phyloP scores from a whole-genome alignment of 2,113 vertebrate genomes.

The Platysteira castanea region DNA sequence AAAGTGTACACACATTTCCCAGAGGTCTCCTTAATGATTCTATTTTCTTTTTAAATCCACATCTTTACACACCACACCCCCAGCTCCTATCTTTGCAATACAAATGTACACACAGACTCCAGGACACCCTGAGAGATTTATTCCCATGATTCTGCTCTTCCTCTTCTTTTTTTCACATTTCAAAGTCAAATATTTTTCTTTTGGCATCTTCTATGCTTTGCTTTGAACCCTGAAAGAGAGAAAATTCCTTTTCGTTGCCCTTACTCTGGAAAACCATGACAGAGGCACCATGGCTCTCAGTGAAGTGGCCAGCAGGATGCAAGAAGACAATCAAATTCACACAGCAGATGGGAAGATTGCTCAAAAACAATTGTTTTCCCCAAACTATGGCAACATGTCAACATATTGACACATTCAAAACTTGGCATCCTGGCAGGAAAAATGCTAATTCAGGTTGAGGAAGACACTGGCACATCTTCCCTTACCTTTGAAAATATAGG shows the following conservation, averaged over 20 bases:
- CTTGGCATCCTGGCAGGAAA: not conserved
- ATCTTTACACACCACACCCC: not conserved
- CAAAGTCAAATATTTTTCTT: slow-evolving; percentile 44
- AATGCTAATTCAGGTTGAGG: not conserved
- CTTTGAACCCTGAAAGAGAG: not conserved
- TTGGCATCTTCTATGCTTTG: not conserved
- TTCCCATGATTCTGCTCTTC: not conserved
- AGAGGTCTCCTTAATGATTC: slow-evolving; percentile 15
- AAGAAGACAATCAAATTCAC: not conserved
- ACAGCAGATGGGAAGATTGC: not conserved
- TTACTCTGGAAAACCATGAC: not conserved
- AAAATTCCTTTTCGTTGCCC: not conserved
- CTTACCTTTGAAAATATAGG: not conserved
- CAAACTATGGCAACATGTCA: not conserved
- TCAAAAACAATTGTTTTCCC: not conserved
- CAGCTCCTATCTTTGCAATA: not conserved
- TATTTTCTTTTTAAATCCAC: slow-evolving; percentile 28
- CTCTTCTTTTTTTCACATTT: not conserved
- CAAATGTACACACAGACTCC: not conserved
- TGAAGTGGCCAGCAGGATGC: not conserved
- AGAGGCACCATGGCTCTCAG: not conserved
- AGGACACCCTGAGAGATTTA: not conserved
- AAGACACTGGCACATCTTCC: not conserved
- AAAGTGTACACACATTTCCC: slow-evolving; percentile 69
- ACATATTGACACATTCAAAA: not conserved